Conservation (phyloP, 2,113 vertebrate genomes). For the Cochlearius cochlearius region DNA sequence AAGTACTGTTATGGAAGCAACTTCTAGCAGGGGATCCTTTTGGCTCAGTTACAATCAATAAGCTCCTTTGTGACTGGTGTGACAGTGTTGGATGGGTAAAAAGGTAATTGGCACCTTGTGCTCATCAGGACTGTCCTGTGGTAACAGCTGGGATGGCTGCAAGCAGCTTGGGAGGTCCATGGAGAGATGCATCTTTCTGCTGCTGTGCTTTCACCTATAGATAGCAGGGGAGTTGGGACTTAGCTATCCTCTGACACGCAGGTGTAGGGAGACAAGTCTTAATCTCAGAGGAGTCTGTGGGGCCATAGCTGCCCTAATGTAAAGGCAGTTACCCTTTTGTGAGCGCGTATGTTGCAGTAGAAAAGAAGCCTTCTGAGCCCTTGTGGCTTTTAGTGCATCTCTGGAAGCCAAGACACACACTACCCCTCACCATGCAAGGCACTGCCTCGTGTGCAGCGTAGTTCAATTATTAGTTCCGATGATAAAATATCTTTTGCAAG, state of each 20-base stretch:
- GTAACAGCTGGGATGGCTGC: accelerated
- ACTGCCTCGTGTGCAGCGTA: neutral
- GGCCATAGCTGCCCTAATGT: neutral
- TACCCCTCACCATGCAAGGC: neutral
- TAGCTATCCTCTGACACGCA: neutral
- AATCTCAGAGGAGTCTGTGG: neutral
- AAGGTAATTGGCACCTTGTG: neutral
- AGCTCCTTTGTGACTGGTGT: neutral
- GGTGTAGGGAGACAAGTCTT: neutral
- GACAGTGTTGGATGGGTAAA: neutral
- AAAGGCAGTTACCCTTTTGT: neutral
- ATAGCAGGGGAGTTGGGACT: neutral
- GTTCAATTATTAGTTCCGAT: neutral
- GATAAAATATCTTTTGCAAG: neutral
- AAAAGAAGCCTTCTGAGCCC: neutral
- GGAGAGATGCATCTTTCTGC: neutral
- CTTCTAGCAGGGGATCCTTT: neutral
- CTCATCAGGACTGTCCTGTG: neutral
- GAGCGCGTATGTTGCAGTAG: neutral
- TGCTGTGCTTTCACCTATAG: neutral
- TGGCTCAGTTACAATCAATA: neutral
- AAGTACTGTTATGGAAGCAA: neutral
- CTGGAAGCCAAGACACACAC: neutral
- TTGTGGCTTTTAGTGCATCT: neutral
- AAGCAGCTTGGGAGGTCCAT: neutral